These are phyloP conservation scores for Nysson spinosus DNA, from an alignment of 2,888 invertebrate genomes.

Conservation along the genomic window DNA sequence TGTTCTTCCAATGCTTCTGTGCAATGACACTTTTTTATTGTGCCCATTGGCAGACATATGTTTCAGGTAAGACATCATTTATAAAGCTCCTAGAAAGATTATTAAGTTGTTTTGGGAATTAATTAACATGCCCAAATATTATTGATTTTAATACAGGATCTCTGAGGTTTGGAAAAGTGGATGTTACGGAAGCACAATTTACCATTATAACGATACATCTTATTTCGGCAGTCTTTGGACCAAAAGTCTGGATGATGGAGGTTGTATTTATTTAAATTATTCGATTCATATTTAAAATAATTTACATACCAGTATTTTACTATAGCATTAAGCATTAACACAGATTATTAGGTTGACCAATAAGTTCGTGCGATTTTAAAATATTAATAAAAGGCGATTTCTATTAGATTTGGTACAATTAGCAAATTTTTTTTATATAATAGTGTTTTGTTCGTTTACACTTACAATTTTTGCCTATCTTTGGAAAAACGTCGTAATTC, in stretches of 20 bases:
- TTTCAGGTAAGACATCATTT: conserved; percentile 83
- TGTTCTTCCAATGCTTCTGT: conserved; percentile 97
- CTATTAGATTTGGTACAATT: too few species aligned
- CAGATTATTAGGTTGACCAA: too few species aligned
- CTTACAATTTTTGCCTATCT: too few species aligned
- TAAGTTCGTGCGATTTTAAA: too few species aligned
- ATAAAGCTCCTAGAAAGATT: not conserved
- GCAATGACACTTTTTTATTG: conserved; percentile 98
- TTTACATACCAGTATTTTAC: conserved; percentile 22
- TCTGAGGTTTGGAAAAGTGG: conserved; percentile 92
- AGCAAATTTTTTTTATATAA: too few species aligned
- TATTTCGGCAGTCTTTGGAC: conserved; percentile 91
- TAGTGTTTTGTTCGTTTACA: too few species aligned
- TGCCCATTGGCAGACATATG: conserved; percentile 99
- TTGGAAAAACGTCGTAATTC: too few species aligned
- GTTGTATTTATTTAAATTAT: conserved; percentile 77
- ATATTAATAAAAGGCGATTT: too few species aligned
- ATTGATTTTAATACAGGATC: conserved; percentile 80
- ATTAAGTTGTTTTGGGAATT: not conserved
- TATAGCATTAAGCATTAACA: too few species aligned
- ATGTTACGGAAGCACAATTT: conserved; percentile 99
- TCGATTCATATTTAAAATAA: conserved; percentile 8
- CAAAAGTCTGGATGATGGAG: conserved; percentile 90
- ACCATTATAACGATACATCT: conserved; percentile 93
- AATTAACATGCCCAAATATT: conserved; percentile 1